phyloP scores from a whole-genome alignment of 2,888 invertebrate species.

The Tanypteryx hageni region DNA sequence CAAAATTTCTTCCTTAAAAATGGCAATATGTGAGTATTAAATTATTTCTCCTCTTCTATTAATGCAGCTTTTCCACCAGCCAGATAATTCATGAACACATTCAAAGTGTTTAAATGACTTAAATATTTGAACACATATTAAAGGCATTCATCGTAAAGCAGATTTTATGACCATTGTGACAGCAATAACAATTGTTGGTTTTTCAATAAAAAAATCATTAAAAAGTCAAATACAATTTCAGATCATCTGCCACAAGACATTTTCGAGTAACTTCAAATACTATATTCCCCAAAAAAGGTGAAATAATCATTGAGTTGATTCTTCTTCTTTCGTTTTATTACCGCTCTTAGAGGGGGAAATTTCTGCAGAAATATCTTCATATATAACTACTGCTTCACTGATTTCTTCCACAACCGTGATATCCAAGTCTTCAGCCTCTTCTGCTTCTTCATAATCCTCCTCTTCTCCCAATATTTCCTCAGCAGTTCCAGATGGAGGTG shows the following conservation, averaged over 20 bases:
- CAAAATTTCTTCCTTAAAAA: background rate
- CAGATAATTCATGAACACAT: background rate
- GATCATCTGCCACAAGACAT: background rate
- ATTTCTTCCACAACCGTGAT: conserved; percentile 66
- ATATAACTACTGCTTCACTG: conserved; percentile 4
- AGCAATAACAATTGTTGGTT: background rate
- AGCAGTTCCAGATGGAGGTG: conserved; percentile 72
- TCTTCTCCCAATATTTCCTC: conserved; percentile 84
- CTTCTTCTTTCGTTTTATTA: background rate
- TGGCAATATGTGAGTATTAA: background rate
- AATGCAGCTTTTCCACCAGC: background rate
- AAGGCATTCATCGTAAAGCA: background rate
- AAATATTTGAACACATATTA: conserved; percentile 8
- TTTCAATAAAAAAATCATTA: conserved; percentile 9
- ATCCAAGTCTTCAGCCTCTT: conserved; percentile 65
- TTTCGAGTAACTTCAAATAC: background rate
- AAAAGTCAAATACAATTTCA: background rate
- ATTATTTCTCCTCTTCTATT: background rate
- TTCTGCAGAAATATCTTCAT: conserved; percentile 31
- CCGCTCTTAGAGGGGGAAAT: conserved; percentile 14
- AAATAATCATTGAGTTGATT: background rate
- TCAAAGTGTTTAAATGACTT: background rate
- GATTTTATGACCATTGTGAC: background rate
- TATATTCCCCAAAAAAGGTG: background rate
- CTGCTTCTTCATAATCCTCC: conserved; percentile 72